phyloP scores from a whole-genome alignment of 2,888 invertebrate species.

The Rotaria sp. region DNA sequence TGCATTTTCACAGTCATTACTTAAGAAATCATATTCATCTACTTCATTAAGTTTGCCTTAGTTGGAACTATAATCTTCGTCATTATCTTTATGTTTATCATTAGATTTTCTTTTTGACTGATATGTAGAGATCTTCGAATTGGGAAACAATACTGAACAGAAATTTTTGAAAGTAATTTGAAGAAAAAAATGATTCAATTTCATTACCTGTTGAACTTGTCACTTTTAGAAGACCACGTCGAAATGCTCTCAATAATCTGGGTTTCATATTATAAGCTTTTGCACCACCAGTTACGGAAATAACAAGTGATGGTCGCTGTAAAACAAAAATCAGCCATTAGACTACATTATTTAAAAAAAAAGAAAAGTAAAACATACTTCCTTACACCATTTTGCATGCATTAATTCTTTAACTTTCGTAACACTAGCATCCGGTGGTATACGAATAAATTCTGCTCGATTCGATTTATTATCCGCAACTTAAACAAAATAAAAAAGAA shows the following conservation, averaged over 20 bases:
- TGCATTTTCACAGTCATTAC: no score
- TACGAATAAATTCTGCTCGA: background rate
- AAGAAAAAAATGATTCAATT: background rate
- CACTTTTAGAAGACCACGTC: slow-evolving; percentile 54
- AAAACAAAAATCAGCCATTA: background rate
- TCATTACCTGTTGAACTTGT: slow-evolving; percentile 51
- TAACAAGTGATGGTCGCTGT: slow-evolving; percentile 52
- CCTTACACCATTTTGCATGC: background rate
- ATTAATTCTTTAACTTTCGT: background rate
- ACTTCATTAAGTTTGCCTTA: no score
- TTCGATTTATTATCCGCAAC: background rate
- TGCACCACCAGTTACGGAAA: slow-evolving; percentile 56
- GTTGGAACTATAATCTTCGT: no score
- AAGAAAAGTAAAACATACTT: background rate
- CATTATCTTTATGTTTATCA: no score
- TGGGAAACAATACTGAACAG: no score
- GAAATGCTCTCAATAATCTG: slow-evolving; percentile 51
- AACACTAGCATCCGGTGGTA: background rate
- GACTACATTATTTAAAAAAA: background rate
- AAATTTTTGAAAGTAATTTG: no score
- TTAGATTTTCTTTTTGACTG: no score
- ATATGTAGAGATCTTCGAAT: no score
- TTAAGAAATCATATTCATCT: no score
- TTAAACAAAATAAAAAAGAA: background rate
- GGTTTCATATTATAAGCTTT: slow-evolving; percentile 53